Evolutionary conservation across 2,888 invertebrate species (phyloP).

Genomic region (Drosophila subquinaria): DNA sequence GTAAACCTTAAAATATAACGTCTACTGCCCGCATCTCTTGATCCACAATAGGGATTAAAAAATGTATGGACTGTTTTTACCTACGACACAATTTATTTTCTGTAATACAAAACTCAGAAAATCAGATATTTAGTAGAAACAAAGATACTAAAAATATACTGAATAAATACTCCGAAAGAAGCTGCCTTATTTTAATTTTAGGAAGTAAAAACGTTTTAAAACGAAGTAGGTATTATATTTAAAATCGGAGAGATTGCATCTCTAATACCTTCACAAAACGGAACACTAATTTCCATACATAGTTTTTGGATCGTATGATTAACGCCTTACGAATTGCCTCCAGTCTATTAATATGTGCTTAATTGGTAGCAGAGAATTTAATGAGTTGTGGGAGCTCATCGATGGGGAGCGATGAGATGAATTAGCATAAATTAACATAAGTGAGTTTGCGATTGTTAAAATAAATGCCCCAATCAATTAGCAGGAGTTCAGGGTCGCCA

Average conservation of each 20-base stretch:
- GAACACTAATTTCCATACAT: background rate
- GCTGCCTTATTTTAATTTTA: no score
- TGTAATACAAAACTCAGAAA: no score
- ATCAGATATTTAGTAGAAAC: no score
- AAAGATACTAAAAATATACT: no score
- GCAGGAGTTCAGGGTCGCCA: background rate
- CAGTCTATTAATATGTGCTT: constrained; percentile 33
- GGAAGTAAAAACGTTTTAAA: no score
- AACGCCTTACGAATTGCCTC: constrained; percentile 23
- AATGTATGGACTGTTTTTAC: no score
- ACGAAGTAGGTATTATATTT: background rate
- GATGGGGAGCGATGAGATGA: constrained; percentile 2
- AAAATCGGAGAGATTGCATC: background rate
- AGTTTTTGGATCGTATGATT: constrained; percentile 13
- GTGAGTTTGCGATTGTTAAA: constrained; percentile 45
- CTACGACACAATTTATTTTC: no score
- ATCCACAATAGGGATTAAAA: no score
- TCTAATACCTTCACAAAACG: background rate
- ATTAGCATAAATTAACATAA: constrained; percentile 55
- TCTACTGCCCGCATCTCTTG: no score
- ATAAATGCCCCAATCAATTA: constrained; percentile 44
- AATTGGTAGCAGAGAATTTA: constrained; percentile 34
- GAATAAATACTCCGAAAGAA: no score
- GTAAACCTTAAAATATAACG: no score
- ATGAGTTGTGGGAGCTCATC: constrained; percentile 22